Evolutionary conservation across 2,113 vertebrate genomes (phyloP).

Genomic region (Canis aureus): DNA sequence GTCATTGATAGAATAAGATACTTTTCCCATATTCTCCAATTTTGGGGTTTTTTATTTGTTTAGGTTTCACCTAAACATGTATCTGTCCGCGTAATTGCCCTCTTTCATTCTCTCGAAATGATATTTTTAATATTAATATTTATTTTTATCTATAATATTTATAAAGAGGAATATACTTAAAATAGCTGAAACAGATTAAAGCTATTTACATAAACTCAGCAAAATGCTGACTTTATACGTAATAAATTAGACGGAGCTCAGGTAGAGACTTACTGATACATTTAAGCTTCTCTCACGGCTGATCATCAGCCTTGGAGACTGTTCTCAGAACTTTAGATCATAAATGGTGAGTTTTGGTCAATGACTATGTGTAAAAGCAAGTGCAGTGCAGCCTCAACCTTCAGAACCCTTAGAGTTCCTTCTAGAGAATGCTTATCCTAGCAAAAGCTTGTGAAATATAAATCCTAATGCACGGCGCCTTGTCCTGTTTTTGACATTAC

Average conservation of each 20-base stretch:
- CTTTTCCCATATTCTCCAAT: neutral
- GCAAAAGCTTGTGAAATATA: constrained; percentile 18
- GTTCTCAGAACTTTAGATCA: constrained; percentile 17
- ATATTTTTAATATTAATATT: neutral
- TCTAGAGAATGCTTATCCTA: neutral
- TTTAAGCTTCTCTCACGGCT: neutral
- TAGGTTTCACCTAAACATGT: neutral
- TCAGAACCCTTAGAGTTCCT: neutral
- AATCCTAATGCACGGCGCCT: neutral
- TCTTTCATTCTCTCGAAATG: neutral
- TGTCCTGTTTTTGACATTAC: neutral
- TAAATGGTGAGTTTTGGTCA: neutral
- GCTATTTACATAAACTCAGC: neutral
- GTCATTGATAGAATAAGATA: neutral
- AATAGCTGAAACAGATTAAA: constrained; percentile 17
- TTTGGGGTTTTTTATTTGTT: neutral
- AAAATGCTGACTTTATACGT: neutral
- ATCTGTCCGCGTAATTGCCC: neutral
- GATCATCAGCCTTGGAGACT: neutral
- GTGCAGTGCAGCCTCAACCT: constrained; percentile 1
- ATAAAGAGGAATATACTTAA: neutral
- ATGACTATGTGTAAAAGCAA: constrained; percentile 54
- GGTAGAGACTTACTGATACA: neutral
- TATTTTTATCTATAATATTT: neutral
- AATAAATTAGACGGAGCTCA: neutral